A percentile compares a stretch with the other conserved stretches of the same genome.
phyloP scores from a whole-genome alignment of 2,888 invertebrate species.

The Hirtodrosophila histrioides region DNA sequence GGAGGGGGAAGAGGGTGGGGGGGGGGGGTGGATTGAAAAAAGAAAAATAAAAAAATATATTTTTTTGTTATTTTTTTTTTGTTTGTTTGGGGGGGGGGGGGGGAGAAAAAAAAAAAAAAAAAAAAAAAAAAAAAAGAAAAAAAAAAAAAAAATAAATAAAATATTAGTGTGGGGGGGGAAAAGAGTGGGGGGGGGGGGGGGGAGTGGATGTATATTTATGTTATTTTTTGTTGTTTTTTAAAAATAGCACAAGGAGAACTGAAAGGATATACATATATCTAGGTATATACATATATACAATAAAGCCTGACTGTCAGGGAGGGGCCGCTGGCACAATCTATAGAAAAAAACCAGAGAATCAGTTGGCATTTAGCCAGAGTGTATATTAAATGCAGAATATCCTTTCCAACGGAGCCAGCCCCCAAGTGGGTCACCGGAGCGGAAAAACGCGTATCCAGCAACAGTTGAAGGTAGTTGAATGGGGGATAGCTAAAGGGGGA shows the following conservation, averaged over 20 bases:
- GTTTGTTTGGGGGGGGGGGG: too few species aligned
- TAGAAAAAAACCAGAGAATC: conserved; percentile 43
- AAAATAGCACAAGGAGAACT: conserved; percentile 11
- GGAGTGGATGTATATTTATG: too few species aligned
- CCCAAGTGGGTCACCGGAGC: conserved; percentile 43
- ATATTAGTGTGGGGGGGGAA: too few species aligned
- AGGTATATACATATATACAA: conserved; percentile 9
- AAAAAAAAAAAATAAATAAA: too few species aligned
- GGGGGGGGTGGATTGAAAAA: too few species aligned
- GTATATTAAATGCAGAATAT: conserved; percentile 56
- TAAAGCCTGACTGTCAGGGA: conserved; percentile 1
- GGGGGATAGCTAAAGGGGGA: conserved; percentile 9
- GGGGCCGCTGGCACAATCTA: conserved; percentile 12
- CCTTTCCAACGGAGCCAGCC: conserved; percentile 10
- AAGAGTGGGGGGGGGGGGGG: too few species aligned
- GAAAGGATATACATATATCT: conserved; percentile 1
- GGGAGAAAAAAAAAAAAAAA: too few species aligned
- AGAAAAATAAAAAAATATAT: too few species aligned
- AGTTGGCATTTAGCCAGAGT: conserved; percentile 68
- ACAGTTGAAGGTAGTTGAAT: conserved; percentile 18
- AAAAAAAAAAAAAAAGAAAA: too few species aligned
- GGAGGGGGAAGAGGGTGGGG: too few species aligned
- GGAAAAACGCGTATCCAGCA: conserved; percentile 32
- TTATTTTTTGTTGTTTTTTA: too few species aligned
- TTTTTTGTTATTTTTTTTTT: too few species aligned